These are phyloP conservation scores for Acanthoscelides obtectus DNA, from an alignment of 2,888 invertebrate species.

Conservation along the genomic window DNA sequence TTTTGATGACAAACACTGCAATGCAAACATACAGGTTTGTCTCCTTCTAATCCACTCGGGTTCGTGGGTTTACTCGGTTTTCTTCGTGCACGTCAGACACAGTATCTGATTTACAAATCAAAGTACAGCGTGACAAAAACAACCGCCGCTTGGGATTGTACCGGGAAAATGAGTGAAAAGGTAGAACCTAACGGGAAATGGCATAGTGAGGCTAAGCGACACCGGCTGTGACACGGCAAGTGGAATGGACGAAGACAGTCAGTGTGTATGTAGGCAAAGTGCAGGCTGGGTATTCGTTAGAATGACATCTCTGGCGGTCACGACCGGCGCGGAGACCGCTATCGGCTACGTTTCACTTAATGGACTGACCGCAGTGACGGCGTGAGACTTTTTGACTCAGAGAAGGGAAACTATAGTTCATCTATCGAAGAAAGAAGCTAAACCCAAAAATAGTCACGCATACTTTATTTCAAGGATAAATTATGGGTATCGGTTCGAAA, in stretches of 20 bases:
- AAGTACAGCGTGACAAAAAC: background rate
- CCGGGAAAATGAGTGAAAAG: background rate
- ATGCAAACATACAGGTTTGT: no score
- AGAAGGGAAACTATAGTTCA: no score
- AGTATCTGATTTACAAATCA: background rate
- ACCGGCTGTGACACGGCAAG: background rate
- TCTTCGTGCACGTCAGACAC: no score
- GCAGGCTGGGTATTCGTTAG: background rate
- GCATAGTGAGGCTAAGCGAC: background rate
- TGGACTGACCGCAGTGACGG: background rate
- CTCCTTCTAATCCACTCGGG: no score
- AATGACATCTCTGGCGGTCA: background rate
- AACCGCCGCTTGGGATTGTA: background rate
- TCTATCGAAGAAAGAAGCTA: no score
- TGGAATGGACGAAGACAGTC: background rate
- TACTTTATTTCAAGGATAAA: no score
- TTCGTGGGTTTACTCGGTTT: no score
- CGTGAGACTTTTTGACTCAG: background rate
- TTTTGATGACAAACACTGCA: no score
- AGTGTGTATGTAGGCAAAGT: background rate
- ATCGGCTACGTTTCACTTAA: background rate
- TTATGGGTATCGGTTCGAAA: no score
- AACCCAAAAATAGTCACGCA: no score
- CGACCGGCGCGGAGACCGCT: background rate
- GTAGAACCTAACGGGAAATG: background rate